Conservation (phyloP, 2,797 vertebrate genomes). For the Alcedo atthis region DNA sequence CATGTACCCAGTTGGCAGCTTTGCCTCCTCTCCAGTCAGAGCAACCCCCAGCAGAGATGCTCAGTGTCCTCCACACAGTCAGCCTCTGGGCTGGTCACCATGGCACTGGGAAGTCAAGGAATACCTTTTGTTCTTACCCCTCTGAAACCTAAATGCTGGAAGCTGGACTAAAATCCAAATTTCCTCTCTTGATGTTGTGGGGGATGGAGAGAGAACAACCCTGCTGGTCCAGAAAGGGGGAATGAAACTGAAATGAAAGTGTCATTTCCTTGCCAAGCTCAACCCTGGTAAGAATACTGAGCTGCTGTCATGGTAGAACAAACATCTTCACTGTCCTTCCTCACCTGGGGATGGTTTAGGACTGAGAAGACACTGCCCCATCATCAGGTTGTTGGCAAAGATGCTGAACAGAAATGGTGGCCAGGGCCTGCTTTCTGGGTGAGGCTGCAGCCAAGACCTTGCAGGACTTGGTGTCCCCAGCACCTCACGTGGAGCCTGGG, state of each 20-base stretch:
- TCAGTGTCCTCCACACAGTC: not conserved
- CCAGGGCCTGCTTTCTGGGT: not conserved
- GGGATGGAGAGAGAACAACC: not conserved
- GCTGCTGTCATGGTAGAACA: not conserved
- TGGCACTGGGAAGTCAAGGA: not conserved
- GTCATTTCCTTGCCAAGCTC: not conserved
- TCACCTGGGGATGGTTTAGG: not conserved
- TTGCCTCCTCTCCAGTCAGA: not conserved
- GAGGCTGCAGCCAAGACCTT: not conserved
- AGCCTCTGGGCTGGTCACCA: not conserved
- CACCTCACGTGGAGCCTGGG: fast-evolving
- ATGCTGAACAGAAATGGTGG: not conserved
- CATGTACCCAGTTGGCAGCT: too few species aligned
- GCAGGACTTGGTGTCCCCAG: not conserved
- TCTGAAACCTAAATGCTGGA: not conserved
- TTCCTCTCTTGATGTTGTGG: not conserved
- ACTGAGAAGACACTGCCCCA: too few species aligned
- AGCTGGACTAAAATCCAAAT: not conserved
- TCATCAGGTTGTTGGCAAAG: too few species aligned
- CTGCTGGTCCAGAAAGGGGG: not conserved
- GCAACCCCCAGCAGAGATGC: not conserved
- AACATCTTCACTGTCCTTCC: not conserved
- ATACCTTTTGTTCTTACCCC: not conserved
- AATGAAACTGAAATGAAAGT: not conserved
- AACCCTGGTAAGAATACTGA: too few species aligned